Evolutionary conservation across 2,113 vertebrate genomes (phyloP).

Genomic region (Rafetus swinhoei): DNA sequence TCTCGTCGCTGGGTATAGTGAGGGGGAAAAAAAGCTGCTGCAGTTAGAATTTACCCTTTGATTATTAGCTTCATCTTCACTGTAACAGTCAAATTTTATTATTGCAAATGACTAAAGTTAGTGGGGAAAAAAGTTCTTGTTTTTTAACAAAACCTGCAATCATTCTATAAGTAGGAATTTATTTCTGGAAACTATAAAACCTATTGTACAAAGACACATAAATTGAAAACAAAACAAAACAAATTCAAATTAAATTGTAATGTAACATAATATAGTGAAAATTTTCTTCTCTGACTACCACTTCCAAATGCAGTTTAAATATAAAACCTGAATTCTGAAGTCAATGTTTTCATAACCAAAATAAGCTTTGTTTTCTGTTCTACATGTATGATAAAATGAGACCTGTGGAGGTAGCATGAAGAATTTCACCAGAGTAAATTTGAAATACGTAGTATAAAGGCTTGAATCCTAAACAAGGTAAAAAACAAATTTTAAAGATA

Average conservation of each 20-base stretch:
- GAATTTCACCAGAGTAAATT: neutral
- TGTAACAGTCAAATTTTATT: neutral
- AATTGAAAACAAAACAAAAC: neutral
- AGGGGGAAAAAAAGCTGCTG: neutral
- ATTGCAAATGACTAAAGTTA: neutral
- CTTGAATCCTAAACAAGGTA: neutral
- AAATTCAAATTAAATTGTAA: neutral
- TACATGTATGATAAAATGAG: neutral
- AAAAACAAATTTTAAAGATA: neutral
- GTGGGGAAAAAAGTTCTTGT: neutral
- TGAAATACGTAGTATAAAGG: neutral
- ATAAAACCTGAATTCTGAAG: neutral
- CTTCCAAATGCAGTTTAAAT: neutral
- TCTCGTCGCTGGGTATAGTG: neutral
- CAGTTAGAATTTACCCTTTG: neutral
- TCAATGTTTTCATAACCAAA: neutral
- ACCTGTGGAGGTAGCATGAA: neutral
- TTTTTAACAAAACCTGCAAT: neutral
- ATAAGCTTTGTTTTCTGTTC: neutral
- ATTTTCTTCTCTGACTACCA: neutral
- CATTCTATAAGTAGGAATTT: neutral
- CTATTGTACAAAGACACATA: neutral
- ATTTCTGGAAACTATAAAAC: neutral
- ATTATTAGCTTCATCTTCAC: neutral
- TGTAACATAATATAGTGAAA: neutral